Conservation (phyloP, 2,888 invertebrate species). For the Dysmachus trigonus region DNA sequence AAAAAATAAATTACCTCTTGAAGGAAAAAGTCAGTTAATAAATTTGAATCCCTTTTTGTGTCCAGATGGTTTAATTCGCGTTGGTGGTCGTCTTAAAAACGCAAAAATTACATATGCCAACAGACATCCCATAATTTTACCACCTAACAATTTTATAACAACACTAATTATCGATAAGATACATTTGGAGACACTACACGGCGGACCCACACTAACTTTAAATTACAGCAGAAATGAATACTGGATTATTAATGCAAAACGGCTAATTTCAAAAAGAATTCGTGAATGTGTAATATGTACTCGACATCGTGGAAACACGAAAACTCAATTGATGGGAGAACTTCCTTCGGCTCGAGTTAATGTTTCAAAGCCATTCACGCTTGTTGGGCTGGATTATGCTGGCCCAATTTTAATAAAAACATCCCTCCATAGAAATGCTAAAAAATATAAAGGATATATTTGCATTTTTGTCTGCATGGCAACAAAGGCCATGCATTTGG, state of each 20-base stretch:
- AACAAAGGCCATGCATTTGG: too few relatives aligned
- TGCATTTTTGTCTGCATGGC: too few relatives aligned
- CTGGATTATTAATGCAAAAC: background rate
- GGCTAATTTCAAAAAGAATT: background rate
- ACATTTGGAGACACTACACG: background rate
- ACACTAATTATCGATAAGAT: background rate
- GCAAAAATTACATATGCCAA: background rate
- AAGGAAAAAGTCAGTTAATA: background rate
- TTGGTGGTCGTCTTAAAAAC: background rate
- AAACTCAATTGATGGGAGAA: background rate
- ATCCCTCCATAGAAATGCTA: too few relatives aligned
- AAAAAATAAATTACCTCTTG: background rate
- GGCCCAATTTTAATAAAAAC: background rate
- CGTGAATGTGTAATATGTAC: background rate
- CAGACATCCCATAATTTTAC: background rate
- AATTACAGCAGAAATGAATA: background rate
- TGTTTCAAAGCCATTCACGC: background rate
- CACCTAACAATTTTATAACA: background rate
- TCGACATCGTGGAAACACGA: background rate
- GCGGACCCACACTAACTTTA: background rate
- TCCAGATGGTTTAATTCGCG: background rate
- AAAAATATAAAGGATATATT: too few relatives aligned
- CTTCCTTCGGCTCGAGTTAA: background rate
- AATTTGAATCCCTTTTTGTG: background rate
- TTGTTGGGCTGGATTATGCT: background rate